Conservation (phyloP, 2,113 vertebrate genomes). For the Emberiza fucata region DNA sequence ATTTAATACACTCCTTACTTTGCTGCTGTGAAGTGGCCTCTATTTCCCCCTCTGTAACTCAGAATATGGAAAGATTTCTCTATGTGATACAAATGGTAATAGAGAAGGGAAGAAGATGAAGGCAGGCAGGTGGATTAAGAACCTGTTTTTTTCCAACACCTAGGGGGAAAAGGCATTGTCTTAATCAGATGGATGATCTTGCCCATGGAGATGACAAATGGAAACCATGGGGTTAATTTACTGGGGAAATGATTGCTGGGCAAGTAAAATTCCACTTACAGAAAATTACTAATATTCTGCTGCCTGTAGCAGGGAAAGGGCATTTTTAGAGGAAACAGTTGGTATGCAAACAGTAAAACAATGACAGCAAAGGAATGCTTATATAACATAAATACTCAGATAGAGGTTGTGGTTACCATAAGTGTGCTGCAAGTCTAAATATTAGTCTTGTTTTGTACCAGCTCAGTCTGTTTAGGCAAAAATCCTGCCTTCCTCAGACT, state of each 20-base stretch:
- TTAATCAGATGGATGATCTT: not conserved
- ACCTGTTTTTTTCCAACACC: rapidly evolving
- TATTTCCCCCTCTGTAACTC: not conserved
- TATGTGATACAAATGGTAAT: not conserved
- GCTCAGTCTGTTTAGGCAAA: not conserved
- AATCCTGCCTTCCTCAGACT: not conserved
- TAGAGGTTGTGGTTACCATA: not conserved
- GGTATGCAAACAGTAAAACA: not conserved
- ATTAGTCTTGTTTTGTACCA: not conserved
- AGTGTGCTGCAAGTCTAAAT: not conserved
- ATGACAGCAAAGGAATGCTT: not conserved
- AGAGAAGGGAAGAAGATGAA: not conserved
- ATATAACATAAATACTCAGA: not conserved
- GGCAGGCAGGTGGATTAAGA: not conserved
- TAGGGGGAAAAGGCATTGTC: not conserved
- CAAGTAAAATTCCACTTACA: not conserved
- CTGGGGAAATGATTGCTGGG: not conserved
- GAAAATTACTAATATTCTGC: not conserved
- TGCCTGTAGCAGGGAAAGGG: not conserved
- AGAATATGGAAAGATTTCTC: not conserved
- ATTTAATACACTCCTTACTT: not conserved
- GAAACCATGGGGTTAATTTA: not conserved
- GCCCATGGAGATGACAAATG: not conserved
- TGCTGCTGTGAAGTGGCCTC: not conserved
- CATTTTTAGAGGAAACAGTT: not conserved